These are phyloP conservation scores for Tromatobia lineatoria DNA, from an alignment of 2,888 invertebrate species.

Conservation along the genomic window DNA sequence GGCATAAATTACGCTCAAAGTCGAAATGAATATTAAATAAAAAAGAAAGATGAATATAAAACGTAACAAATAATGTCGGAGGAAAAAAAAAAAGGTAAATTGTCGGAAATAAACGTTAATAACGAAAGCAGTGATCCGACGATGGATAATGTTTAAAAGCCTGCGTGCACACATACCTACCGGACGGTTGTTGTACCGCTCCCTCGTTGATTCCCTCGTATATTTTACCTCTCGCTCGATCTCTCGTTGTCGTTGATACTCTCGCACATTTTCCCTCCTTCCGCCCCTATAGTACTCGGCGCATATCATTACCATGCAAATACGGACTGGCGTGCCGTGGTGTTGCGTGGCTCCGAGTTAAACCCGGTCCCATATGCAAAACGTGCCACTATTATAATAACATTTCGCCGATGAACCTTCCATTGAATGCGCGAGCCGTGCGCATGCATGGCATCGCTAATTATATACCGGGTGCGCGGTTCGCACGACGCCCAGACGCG, in stretches of 20 bases:
- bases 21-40: conserved; percentile 24
- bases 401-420: conserved; percentile 84
- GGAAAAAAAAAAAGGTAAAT: conserved; percentile 23
- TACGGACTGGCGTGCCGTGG: conserved; percentile 71
- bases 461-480: conserved; percentile 77
- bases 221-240: conserved; percentile 46
- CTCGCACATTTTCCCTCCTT: conserved; percentile 55
- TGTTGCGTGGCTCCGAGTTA: conserved; percentile 69
- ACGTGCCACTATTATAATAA: conserved; percentile 84
- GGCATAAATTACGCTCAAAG: conserved; percentile 41
- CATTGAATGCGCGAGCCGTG: conserved; percentile 78
- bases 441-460: conserved; percentile 82
- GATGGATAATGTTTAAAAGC: conserved; percentile 47
- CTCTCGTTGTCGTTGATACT: conserved; percentile 53
- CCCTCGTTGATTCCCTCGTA: conserved; percentile 48
- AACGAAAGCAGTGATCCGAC: conserved; percentile 43
- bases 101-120: conserved; percentile 55
- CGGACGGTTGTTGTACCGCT: conserved; percentile 23
- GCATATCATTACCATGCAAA: conserved; percentile 84
- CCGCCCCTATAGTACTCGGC: conserved; percentile 68
- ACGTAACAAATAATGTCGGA: background rate
- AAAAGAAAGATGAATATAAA: background rate
- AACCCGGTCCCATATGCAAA: conserved; percentile 80
- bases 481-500: conserved; percentile 66
- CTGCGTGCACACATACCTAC: conserved; percentile 31